These are phyloP conservation scores for Drosophila yooni DNA, from an alignment of 2,888 invertebrate species.

Conservation along the genomic window DNA sequence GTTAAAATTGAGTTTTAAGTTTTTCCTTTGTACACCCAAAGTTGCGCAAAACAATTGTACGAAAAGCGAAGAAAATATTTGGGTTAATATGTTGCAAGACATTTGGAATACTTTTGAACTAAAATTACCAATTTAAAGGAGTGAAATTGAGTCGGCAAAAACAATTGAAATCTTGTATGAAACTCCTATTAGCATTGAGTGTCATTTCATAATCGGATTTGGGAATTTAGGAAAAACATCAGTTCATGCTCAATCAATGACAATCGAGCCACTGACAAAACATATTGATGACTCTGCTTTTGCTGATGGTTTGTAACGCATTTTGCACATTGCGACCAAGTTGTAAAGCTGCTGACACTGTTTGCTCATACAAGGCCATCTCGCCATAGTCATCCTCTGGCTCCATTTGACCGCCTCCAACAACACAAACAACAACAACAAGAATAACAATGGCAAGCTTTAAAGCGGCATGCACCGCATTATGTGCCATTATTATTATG, in stretches of 20 bases:
- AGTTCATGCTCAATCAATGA: constrained; percentile 35
- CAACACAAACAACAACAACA: constrained; percentile 22
- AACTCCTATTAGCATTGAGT: neutral
- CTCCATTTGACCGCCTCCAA: constrained; percentile 23
- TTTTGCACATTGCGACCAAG: constrained; percentile 34
- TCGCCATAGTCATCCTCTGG: constrained; percentile 12
- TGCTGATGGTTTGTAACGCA: constrained; percentile 31
- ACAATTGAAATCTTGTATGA: too few relatives aligned
- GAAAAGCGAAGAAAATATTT: constrained; percentile 11
- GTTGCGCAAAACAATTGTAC: constrained; percentile 25
- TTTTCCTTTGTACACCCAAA: constrained; percentile 42
- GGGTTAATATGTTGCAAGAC: constrained; percentile 28
- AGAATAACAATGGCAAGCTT: constrained; percentile 41
- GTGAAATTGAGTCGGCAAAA: neutral
- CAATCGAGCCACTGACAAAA: constrained; percentile 29
- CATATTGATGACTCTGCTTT: constrained; percentile 31
- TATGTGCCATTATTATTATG: constrained; percentile 58
- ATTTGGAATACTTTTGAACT: constrained; percentile 7
- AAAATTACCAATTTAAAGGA: neutral
- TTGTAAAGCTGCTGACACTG: constrained; percentile 36
- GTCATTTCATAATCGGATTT: constrained; percentile 10
- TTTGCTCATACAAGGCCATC: constrained; percentile 46
- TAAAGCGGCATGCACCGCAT: constrained; percentile 32
- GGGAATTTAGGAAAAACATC: constrained; percentile 25
- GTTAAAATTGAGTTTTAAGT: constrained; percentile 42